phyloP scores from a whole-genome alignment of 2,113 vertebrate genomes.

The Arenaria interpres region DNA sequence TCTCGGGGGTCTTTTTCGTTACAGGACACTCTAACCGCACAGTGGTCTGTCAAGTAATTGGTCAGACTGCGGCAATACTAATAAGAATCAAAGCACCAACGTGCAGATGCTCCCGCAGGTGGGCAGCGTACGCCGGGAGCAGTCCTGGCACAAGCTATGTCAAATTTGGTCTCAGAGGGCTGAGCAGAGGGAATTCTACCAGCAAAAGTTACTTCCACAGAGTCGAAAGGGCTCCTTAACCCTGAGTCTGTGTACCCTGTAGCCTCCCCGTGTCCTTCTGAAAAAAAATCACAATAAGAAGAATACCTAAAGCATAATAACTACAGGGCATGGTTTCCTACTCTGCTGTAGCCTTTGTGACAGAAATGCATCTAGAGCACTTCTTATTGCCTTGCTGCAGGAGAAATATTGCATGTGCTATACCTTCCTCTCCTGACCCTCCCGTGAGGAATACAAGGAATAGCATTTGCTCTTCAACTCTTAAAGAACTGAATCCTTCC shows the following conservation, averaged over 20 bases:
- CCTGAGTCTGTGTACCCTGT: background rate
- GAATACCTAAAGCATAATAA: background rate
- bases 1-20: background rate
- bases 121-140: rapidly evolving
- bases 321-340: background rate
- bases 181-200: background rate
- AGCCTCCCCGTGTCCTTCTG: background rate
- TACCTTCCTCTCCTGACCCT: background rate
- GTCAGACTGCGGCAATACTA: background rate
- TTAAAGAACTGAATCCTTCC: background rate
- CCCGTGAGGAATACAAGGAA: background rate
- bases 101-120: rapidly evolving
- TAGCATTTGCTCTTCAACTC: background rate
- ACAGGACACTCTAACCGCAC: background rate
- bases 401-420: background rate
- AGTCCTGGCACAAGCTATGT: background rate
- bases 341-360: background rate
- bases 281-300: background rate
- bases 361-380: background rate
- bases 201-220: background rate
- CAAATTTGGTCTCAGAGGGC: background rate
- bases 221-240: background rate
- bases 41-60: background rate
- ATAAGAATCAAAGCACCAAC: background rate
- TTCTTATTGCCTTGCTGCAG: background rate